Evolutionary conservation across 2,113 vertebrate species (phyloP), one percentile per base, ranked within the genome.

Genomic region (Caretta caretta): DNA sequence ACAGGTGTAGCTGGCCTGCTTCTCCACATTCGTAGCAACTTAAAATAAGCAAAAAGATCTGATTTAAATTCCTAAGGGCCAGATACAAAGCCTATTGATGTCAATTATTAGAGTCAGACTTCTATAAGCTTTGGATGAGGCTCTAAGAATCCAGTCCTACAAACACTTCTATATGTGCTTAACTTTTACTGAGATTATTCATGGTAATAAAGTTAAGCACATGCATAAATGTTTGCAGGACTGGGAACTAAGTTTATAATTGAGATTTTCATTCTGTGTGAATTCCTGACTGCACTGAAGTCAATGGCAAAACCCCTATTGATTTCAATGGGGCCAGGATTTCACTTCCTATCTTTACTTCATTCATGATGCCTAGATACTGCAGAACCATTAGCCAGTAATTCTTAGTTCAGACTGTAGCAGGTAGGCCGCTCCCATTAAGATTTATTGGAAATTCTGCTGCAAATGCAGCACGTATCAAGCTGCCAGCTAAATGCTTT

Each of bases 401-500:
- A 10, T 31, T 29, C 50, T 83, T 27, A 80, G 56, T 79, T 80
- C 0, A 1, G 35, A 69, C 49, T 56, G 57, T 1, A 3, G 29
- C 62, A 85, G 75, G 27, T 46, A 80, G 1, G 0, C 8, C 14
- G 80, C n/a, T 93, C 79, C 79, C 2, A 0, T 80, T 25, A 42
- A 53, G 3, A 42, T 75, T 50, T 12, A 13, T 75, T 2, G 53
- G 87, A 84, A 85, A 69, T 11, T 51, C 53, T 2, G 0, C 51
- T 79, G 90, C 84, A 79, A 54, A 53, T 0, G 0, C 59, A 12
- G 38, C 1, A 1, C 7, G 0, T 9, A 1, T 51, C 72, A 65
- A 91, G 24, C 72, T 8, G 38, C 38, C 90, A 86, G 50, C 82
- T 29, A 38, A 38, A 3, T 19, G 51, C 48, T 53, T 90, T 6